Evolutionary conservation across 1,140 invertebrate species (phyloP).

Genomic region (Heliconius hermathena): DNA sequence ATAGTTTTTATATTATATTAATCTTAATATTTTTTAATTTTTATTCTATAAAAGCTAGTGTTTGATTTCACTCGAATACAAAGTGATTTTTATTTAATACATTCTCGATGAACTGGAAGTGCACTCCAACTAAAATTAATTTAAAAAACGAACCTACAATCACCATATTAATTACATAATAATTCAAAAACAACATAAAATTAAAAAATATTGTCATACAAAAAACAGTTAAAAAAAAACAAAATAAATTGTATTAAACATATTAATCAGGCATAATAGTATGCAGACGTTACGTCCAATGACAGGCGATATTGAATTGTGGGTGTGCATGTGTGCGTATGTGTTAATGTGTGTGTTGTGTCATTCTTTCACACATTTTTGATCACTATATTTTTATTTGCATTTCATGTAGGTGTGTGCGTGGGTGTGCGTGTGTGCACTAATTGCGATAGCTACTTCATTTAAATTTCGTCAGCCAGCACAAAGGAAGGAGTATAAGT

Average conservation of each 20-base stretch:
- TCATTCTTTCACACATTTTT: constrained; percentile 79
- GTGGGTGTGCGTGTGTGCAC: constrained; percentile 58
- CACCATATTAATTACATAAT: too few species aligned
- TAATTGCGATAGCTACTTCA: constrained; percentile 81
- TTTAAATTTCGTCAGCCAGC: constrained; percentile 79
- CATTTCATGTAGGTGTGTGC: constrained; percentile 51
- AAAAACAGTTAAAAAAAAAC: not conserved
- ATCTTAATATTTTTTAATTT: too few species aligned
- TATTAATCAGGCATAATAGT: constrained; percentile 38
- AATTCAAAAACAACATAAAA: not conserved
- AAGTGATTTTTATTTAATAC: too few species aligned
- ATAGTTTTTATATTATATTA: too few species aligned
- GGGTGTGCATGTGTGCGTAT: constrained; percentile 51
- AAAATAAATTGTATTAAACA: constrained; percentile 13
- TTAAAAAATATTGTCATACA: not conserved
- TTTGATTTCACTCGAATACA: too few species aligned
- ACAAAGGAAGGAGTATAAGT: constrained; percentile 57
- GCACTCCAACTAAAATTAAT: too few species aligned
- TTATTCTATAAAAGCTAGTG: too few species aligned
- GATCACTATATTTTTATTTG: constrained; percentile 76
- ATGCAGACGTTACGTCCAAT: constrained; percentile 67
- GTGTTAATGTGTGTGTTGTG: constrained; percentile 31
- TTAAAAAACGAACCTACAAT: too few species aligned
- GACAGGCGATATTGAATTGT: constrained; percentile 78
- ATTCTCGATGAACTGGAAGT: too few species aligned